Conservation (phyloP, 2,113 vertebrate species). For the Menidia beryllina region DNA sequence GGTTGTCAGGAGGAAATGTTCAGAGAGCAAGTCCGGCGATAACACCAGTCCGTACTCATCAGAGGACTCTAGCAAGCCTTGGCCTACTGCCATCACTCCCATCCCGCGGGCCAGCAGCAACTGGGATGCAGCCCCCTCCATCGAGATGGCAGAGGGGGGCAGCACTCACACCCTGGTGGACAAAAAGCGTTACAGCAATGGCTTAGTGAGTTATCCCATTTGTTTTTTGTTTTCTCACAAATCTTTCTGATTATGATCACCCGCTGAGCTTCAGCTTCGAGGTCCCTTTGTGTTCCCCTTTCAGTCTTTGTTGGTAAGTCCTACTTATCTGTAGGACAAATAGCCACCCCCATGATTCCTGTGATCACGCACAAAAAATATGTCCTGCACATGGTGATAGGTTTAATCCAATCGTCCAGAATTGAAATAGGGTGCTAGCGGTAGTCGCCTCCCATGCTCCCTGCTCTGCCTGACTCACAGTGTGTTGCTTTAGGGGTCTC, state of each 20-base stretch:
- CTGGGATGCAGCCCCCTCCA: constrained; percentile 25
- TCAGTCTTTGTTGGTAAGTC: background rate
- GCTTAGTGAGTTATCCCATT: constrained; percentile 69
- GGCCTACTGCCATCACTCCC: constrained; percentile 59
- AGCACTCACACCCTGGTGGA: constrained; percentile 26
- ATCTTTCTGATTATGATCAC: background rate
- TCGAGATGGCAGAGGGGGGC: constrained; percentile 75
- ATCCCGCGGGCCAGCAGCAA: constrained; percentile 76
- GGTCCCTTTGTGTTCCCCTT: background rate
- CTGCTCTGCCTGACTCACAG: constrained; percentile 73
- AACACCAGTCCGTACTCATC: constrained; percentile 66
- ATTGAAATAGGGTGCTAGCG: constrained; percentile 7
- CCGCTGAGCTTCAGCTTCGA: constrained; percentile 7
- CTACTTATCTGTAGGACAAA: background rate
- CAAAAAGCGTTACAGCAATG: constrained; percentile 66
- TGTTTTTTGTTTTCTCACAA: background rate
- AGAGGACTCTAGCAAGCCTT: constrained; percentile 48
- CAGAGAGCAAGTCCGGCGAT: background rate
- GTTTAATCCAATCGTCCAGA: constrained; percentile 26
- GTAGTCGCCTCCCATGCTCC: constrained; percentile 35
- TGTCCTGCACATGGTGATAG: background rate
- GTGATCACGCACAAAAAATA: background rate
- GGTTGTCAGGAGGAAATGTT: constrained; percentile 32
- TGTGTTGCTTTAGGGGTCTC: constrained; percentile 74
- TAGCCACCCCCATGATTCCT: background rate